Percentiles rank a stretch among this genome's conserved stretches.
Conservation (phyloP, 2,888 invertebrate genomes). For the Argynnis bischoffii region DNA sequence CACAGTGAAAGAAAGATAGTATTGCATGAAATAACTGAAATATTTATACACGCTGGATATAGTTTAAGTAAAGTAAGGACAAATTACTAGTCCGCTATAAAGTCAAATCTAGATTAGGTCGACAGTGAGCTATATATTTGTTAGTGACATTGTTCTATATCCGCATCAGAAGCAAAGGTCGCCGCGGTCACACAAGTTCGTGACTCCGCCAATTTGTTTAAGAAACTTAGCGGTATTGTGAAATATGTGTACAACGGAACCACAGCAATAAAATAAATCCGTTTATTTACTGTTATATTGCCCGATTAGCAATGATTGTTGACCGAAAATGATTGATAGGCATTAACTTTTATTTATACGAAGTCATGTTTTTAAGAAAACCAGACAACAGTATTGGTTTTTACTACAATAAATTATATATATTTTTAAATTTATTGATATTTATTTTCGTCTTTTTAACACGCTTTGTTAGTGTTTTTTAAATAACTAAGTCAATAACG, state of each 20-base stretch:
- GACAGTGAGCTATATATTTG: slow-evolving; percentile 30
- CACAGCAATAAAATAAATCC: slow-evolving; percentile 37
- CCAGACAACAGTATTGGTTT: slow-evolving; percentile 5
- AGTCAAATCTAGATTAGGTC: slow-evolving; percentile 21
- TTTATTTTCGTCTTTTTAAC: too few relatives aligned
- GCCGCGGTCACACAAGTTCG: slow-evolving; percentile 52
- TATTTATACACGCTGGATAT: too few relatives aligned
- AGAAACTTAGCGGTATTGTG: slow-evolving; percentile 50
- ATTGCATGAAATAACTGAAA: too few relatives aligned
- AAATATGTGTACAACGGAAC: slow-evolving; percentile 46
- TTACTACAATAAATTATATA: neutral
- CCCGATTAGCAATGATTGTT: slow-evolving; percentile 38
- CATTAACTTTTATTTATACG: slow-evolving; percentile 20
- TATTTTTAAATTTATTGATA: neutral
- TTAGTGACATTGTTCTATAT: slow-evolving; percentile 47
- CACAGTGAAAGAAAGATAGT: too few relatives aligned
- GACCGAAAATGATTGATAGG: slow-evolving; percentile 36
- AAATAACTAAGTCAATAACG: too few relatives aligned
- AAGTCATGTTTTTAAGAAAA: slow-evolving; percentile 12
- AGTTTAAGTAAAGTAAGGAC: neutral
- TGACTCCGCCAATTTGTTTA: slow-evolving; percentile 54
- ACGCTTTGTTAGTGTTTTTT: too few relatives aligned
- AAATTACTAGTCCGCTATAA: slow-evolving; percentile 5
- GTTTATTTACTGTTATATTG: slow-evolving; percentile 38
- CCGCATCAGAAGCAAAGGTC: slow-evolving; percentile 45